Conservation (phyloP, 2,888 invertebrate genomes). For the Arrhopalites spinosus region DNA sequence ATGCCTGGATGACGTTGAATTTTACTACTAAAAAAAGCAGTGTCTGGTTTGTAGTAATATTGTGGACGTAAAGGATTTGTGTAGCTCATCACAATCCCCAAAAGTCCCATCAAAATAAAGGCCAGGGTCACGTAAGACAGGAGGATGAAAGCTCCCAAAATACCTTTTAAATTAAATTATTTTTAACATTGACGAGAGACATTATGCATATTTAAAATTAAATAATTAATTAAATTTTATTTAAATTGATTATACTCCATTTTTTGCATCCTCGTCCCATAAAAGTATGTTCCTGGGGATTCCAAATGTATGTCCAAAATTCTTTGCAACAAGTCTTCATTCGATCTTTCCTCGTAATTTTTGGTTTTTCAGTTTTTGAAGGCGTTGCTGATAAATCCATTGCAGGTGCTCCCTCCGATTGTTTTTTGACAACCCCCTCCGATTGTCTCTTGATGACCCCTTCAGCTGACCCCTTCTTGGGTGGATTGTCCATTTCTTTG, state of each 20-base stretch:
- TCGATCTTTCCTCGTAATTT: not conserved
- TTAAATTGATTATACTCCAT: constrained; percentile 10
- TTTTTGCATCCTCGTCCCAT: constrained; percentile 12
- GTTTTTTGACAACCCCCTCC: no score
- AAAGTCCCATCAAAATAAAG: not conserved
- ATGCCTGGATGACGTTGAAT: constrained; percentile 9
- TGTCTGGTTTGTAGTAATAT: not conserved
- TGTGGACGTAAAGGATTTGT: not conserved
- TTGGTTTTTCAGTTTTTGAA: constrained; percentile 2
- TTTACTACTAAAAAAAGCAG: not conserved
- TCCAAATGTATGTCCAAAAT: not conserved
- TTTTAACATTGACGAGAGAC: not conserved
- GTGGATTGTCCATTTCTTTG: no score
- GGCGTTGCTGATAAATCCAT: not conserved
- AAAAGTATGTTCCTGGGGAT: not conserved
- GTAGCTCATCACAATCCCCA: not conserved
- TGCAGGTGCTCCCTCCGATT: no score
- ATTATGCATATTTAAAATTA: not conserved
- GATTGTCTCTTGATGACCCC: no score
- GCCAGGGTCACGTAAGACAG: not conserved
- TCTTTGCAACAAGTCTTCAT: not conserved
- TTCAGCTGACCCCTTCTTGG: no score
- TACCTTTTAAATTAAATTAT: not conserved
- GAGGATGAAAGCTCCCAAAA: not conserved
- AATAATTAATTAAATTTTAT: not conserved